These are phyloP conservation scores for Noctua pronuba DNA, from an alignment of 2,888 invertebrate species.

Conservation along the genomic window DNA sequence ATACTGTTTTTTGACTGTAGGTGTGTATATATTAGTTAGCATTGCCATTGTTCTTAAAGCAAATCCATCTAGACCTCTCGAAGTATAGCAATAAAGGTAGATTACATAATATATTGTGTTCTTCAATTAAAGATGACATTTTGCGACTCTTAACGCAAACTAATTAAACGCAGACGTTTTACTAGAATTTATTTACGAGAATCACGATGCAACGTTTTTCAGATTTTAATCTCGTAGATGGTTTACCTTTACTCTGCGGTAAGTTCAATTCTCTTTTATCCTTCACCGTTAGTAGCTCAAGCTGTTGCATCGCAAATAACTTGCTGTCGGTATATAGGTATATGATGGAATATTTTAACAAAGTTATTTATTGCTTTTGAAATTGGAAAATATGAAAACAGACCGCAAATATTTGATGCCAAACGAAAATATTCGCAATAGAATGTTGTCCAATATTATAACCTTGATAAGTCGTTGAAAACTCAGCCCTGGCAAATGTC, in stretches of 20 bases:
- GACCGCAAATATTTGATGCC: slow-evolving; percentile 7
- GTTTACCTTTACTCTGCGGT: slow-evolving; percentile 22
- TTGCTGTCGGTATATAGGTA: not conserved
- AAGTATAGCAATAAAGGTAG: not conserved
- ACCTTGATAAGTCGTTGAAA: slow-evolving; percentile 46
- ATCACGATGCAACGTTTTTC: slow-evolving; percentile 12
- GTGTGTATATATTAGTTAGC: not conserved
- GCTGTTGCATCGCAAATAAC: slow-evolving; percentile 24
- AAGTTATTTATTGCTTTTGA: slow-evolving; percentile 31
- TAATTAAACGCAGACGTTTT: not conserved
- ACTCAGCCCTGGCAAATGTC: slow-evolving; percentile 6
- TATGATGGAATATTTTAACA: slow-evolving; percentile 26
- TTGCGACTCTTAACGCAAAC: not conserved
- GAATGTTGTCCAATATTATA: slow-evolving; percentile 19
- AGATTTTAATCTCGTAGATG: slow-evolving; percentile 48
- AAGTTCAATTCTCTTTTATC: slow-evolving; percentile 33
- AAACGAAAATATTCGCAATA: slow-evolving; percentile 9
- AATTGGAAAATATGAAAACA: slow-evolving; percentile 40
- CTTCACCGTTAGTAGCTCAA: slow-evolving; percentile 1
- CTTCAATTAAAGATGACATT: not conserved
- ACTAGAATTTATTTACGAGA: slow-evolving; percentile 6
- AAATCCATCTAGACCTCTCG: not conserved
- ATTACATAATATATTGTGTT: not conserved
- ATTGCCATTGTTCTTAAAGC: slow-evolving; percentile 1
- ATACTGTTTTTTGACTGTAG: too few species aligned